Conservation (phyloP, 1,140 invertebrate species). For the Rhynchophorus ferrugineus region DNA sequence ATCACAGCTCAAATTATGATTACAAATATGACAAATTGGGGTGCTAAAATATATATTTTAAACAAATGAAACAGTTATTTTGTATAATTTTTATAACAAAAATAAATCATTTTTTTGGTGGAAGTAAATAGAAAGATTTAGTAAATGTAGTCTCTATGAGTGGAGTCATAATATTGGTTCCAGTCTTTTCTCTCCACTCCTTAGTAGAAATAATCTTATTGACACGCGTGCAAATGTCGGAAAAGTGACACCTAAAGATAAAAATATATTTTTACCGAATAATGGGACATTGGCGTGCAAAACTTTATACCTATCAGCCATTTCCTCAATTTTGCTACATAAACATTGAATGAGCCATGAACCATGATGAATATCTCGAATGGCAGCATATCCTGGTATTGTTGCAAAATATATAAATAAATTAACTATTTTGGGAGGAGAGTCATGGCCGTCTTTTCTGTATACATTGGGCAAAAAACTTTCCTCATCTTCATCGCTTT, state of each 20-base stretch:
- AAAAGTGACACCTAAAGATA: constrained; percentile 27
- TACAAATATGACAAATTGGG: too few species aligned
- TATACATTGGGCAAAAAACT: too few species aligned
- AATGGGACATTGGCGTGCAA: too few species aligned
- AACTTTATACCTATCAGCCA: constrained; percentile 29
- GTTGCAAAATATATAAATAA: constrained; percentile 66
- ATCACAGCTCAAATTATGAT: too few species aligned
- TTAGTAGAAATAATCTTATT: constrained; percentile 21
- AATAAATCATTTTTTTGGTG: too few species aligned
- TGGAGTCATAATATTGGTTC: constrained; percentile 19
- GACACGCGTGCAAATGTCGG: constrained; percentile 29
- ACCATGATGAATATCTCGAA: constrained; percentile 58
- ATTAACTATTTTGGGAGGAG: constrained; percentile 43
- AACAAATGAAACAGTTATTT: too few species aligned
- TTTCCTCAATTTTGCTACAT: constrained; percentile 49
- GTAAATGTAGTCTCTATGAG: constrained; percentile 12
- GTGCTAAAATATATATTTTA: too few species aligned
- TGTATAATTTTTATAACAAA: too few species aligned
- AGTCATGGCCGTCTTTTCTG: too few species aligned
- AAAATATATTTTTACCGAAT: background rate
- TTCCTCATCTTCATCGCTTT: constrained; percentile 3
- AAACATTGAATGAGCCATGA: constrained; percentile 75
- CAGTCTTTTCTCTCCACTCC: constrained; percentile 20
- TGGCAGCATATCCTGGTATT: constrained; percentile 64
- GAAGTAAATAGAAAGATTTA: constrained; percentile 20